A percentile compares a stretch with the other conserved stretches of the same genome.
These are phyloP conservation scores for Rhynchonycteris naso DNA, from an alignment of 2,797 vertebrate genomes.

Conservation along the genomic window DNA sequence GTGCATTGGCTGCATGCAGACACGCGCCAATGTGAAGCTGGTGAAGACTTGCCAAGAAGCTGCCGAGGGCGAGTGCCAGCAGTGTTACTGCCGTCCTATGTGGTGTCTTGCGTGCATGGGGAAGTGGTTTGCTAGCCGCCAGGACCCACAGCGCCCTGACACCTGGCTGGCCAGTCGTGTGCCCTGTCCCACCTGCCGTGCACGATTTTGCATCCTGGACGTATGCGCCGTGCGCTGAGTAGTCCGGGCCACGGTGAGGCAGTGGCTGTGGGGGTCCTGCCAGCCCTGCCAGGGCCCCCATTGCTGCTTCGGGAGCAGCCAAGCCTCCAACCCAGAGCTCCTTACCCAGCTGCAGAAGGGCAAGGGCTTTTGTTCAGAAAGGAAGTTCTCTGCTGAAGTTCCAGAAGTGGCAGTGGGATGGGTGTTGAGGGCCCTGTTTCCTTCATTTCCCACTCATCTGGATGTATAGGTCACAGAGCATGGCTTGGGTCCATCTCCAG, in stretches of 20 bases:
- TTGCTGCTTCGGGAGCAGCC: not conserved
- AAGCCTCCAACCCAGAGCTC: not conserved
- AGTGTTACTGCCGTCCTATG: constrained; percentile 96
- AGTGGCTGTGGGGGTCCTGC: not conserved
- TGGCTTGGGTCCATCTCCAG: not conserved
- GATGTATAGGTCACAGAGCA: not conserved
- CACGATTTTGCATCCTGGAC: constrained; percentile 96
- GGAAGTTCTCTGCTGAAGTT: not conserved
- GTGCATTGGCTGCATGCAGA: constrained; percentile 97
- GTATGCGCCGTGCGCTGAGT: constrained; percentile 91
- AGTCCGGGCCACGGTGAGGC: no score
- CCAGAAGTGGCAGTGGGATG: not conserved
- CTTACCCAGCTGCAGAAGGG: not conserved
- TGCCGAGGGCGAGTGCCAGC: constrained; percentile 89
- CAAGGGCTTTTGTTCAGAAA: not conserved
- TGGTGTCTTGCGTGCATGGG: constrained; percentile 98
- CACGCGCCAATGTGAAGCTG: constrained; percentile 91
- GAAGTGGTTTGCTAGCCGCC: constrained; percentile 97
- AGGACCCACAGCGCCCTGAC: constrained; percentile 95
- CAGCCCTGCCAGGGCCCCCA: not conserved
- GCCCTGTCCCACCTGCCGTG: constrained; percentile 95
- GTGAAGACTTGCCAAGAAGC: constrained; percentile 90
- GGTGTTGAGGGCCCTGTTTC: not conserved
- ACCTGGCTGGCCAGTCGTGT: constrained; percentile 96
- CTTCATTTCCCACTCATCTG: not conserved